A percentile compares a stretch with the other conserved stretches of the same genome.
Evolutionary conservation across 2,797 vertebrate species (phyloP).

Genomic region (Schizothorax lantsangensis): DNA sequence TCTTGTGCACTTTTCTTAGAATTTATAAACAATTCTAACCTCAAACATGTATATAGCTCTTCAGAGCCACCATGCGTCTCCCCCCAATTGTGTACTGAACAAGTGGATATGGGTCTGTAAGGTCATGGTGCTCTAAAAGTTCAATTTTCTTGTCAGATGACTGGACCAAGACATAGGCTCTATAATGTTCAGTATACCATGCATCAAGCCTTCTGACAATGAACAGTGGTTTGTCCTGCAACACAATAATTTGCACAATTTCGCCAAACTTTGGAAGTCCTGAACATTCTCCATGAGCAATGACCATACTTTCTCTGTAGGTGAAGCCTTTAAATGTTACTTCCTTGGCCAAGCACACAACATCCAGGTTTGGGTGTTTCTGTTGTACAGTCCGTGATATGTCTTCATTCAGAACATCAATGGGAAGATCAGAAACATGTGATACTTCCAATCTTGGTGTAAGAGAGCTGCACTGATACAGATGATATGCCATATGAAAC

Average conservation of each 20-base stretch:
- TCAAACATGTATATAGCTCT: constrained; percentile 17
- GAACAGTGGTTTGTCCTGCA: constrained; percentile 28
- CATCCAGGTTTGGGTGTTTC: constrained; percentile 19
- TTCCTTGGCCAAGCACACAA: constrained; percentile 36
- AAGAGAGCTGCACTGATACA: constrained; percentile 27
- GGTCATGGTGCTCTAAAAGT: constrained; percentile 26
- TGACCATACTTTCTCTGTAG: constrained; percentile 44
- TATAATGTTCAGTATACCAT: constrained; percentile 17
- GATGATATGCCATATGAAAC: constrained; percentile 42
- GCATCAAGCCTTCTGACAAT: constrained; percentile 25
- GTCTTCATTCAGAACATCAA: constrained; percentile 39
- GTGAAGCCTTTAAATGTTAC: constrained; percentile 48
- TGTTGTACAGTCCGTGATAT: constrained; percentile 9
- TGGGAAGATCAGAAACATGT: constrained; percentile 31
- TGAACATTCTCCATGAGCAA: constrained; percentile 32
- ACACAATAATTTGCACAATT: constrained; percentile 11
- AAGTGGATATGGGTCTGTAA: constrained; percentile 22
- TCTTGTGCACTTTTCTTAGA: constrained; percentile 17
- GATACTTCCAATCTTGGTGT: constrained; percentile 28
- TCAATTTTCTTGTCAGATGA: constrained; percentile 13
- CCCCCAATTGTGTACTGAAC: constrained; percentile 24
- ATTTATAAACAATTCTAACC: neutral
- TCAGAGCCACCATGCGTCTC: neutral
- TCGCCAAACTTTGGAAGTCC: constrained; percentile 31
- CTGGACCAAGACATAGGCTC: constrained; percentile 12